Base-by-base conservation (phyloP, 2,113 vertebrate species). In the Talpa occidentalis region DNA sequence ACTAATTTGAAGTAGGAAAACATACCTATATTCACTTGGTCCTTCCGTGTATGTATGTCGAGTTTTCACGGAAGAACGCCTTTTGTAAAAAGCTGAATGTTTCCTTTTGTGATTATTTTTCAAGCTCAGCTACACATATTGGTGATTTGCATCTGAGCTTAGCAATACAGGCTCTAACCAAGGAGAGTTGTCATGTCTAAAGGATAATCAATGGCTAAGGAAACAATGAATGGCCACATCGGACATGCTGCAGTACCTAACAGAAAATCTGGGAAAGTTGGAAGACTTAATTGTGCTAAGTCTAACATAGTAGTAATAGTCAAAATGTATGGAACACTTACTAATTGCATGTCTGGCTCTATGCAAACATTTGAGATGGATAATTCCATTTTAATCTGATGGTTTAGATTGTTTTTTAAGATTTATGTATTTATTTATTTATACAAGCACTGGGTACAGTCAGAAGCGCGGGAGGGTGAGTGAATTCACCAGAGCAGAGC, bases 1-100 rank as follows among this genome's bases (percentile, higher is more conserved):
- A 87, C 24, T 59, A 47, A 49, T 47, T 24, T 79, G 42, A 82
- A 95, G 21, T 35, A 28, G 49, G 28, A 95, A 96, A 90, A 32
- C 19, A 47, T 28, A 49, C 10, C n/a, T 69, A 40, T n/a, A 32
- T 16, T 82, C 4, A 30, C 47, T 83, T 10, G 2, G 73, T 37
- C 24, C 64, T 88, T 74, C 64, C 42, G 4, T 24, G 3, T 22
- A 35, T 88, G 15, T 49, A 24, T 37, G 30, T 59, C 19, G 5
- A 44, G 37, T 16, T 76, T 17, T 21, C 59, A 59, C 3, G 56
- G 42, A 5, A 92, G n/a, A 60, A 62, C 6, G 21, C 14, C 14
- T 64, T 94, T 88, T 74, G 59, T 37, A 42, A 78, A 83, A 69
- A 70, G 21, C 9, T 74, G 10, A 24, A 22, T 35, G 1, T 35